Percentiles rank a stretch among this genome's conserved stretches.
Conservation (phyloP, 2,888 invertebrate species). For the Cheiracanthium punctorium region DNA sequence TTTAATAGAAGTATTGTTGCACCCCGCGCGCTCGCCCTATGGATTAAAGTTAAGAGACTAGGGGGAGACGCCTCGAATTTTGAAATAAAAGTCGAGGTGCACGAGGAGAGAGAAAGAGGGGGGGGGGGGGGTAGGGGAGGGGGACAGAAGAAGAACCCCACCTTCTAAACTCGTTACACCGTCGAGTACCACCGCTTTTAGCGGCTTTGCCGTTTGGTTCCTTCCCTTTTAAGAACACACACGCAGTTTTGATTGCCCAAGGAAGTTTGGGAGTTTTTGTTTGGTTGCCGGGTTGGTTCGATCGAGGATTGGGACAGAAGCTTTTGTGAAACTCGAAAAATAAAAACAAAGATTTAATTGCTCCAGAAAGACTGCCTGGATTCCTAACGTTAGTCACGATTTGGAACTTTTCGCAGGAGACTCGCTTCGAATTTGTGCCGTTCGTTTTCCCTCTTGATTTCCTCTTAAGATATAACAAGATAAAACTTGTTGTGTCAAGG, state of each 20-base stretch:
- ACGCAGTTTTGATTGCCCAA: constrained; percentile 65
- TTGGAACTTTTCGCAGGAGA: not conserved
- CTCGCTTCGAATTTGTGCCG: not conserved
- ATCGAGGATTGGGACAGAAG: not conserved
- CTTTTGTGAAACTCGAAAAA: constrained; percentile 5
- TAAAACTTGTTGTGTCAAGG: not conserved
- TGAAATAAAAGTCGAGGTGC: constrained; percentile 21
- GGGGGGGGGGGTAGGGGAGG: constrained; percentile 9
- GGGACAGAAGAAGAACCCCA: constrained; percentile 1
- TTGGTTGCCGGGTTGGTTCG: constrained; percentile 25
- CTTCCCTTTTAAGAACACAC: constrained; percentile 56
- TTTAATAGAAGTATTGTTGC: constrained; percentile 71
- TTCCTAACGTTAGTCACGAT: constrained; percentile 1
- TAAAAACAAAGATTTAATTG: constrained; percentile 14
- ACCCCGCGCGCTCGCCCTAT: constrained; percentile 47
- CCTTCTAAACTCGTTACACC: constrained; percentile 47
- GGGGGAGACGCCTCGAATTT: constrained; percentile 49
- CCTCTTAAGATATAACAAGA: not conserved
- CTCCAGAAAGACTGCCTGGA: constrained; percentile 7
- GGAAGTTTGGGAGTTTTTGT: constrained; percentile 43
- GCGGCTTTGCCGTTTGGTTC: constrained; percentile 16
- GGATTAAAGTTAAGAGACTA: constrained; percentile 60
- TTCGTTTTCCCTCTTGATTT: constrained; percentile 3
- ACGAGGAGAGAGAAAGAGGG: constrained; percentile 13
- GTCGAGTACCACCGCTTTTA: constrained; percentile 25